These are phyloP conservation scores for Pocota personata DNA, from an alignment of 2,888 invertebrate genomes.

Conservation along the genomic window DNA sequence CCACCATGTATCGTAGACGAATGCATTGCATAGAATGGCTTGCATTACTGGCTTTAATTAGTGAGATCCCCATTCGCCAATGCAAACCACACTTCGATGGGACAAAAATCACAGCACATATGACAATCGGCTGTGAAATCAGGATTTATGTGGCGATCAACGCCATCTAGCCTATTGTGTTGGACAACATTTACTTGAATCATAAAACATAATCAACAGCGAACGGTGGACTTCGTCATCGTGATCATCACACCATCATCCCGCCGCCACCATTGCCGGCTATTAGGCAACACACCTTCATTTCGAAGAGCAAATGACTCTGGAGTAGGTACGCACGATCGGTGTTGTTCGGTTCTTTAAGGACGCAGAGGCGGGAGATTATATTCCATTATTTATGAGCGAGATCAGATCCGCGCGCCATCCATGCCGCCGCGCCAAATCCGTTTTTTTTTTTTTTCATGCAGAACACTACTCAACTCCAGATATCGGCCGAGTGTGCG, in stretches of 20 bases:
- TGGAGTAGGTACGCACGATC: neutral
- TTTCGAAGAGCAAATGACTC: slow-evolving; percentile 60
- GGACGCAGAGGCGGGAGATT: slow-evolving; percentile 65
- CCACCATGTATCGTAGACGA: slow-evolving; percentile 23
- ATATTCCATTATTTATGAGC: slow-evolving; percentile 74
- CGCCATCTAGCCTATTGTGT: slow-evolving; percentile 69
- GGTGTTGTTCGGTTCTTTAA: slow-evolving; percentile 24
- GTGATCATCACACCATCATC: slow-evolving; percentile 34
- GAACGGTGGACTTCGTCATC: slow-evolving; percentile 61
- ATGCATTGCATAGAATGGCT: neutral
- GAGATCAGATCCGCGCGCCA: slow-evolving; percentile 49
- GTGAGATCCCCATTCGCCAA: slow-evolving; percentile 45
- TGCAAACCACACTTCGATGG: slow-evolving; percentile 40
- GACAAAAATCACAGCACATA: slow-evolving; percentile 35
- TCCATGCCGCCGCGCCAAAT: slow-evolving; percentile 10
- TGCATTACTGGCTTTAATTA: slow-evolving; percentile 48
- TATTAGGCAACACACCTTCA: slow-evolving; percentile 70
- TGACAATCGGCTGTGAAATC: slow-evolving; percentile 66
- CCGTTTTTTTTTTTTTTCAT: slow-evolving; percentile 29
- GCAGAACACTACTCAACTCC: slow-evolving; percentile 37
- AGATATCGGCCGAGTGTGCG: slow-evolving; percentile 21
- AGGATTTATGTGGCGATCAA: slow-evolving; percentile 71
- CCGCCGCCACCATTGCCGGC: slow-evolving; percentile 7
- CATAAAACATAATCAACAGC: slow-evolving; percentile 71
- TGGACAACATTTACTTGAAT: slow-evolving; percentile 70